Evolutionary conservation across 2,797 vertebrate genomes (phyloP), one percentile per base, ranked within the genome.

Genomic region (Manis javanica): DNA sequence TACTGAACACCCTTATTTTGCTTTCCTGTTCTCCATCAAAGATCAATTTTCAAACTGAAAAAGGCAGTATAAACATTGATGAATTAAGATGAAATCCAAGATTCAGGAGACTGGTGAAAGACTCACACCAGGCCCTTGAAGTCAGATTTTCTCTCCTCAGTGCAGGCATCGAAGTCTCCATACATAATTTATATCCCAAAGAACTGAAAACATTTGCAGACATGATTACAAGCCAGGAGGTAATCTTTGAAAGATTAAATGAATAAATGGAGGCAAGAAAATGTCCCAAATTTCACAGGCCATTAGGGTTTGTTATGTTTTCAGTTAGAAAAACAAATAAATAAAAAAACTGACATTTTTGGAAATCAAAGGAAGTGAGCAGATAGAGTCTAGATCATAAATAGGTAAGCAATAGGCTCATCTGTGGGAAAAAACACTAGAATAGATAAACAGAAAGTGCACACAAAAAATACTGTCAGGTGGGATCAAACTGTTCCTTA

Each of bases 181-280:
- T 18, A 31, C 57, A 55, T 63, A 59, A 87, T 26, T 82, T 75
- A 42, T 59, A 68, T 59, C 34, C 77, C 39, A 29, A 95, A 84
- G 53, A 90, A 78, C 77, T 92, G 26, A 90, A 77, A 94, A 72
- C 12, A 77, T 34, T 1, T 69, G 10, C 23, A 92, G 23, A 69
- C 29, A 23, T 37, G 39, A 77, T 59, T 77, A 90, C 26, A 91
- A 87, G 6, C 26, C 29, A 92, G 29, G 26, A 83, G 21, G 12
- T 87, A 87, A 77, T 77, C 71, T 84, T 78, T 82, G 66, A 66
- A 87, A 82, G 26, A 82, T 31, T 91, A 79, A 81, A 15, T 95
- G 57, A 79, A 86, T 8, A 7, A 18, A 13, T 61, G 4, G 6
- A 87, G 51, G 68, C 5, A 72, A 81, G 49, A 95, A 91, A 75